Evolutionary conservation across 2,888 invertebrate genomes (phyloP), one percentile per base, ranked within the genome.

Genomic region (Ommatoiulus sabulosus): DNA sequence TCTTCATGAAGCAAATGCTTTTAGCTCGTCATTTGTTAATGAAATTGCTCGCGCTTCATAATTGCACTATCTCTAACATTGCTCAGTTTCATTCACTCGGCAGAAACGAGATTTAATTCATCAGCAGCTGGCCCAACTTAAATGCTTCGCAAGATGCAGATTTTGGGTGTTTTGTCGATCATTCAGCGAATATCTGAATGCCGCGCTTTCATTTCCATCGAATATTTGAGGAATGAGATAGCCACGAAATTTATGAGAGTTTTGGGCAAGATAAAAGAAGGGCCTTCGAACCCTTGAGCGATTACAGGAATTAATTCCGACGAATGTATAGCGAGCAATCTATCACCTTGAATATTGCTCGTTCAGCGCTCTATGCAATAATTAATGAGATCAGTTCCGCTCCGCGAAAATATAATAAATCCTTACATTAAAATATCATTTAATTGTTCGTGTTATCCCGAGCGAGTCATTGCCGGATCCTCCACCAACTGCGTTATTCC

Each of bases 281-380:
- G 57, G n/a, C 57, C 57, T 57, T 57, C 57, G 57, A 57, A 57
- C 57, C n/a, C 17, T n/a, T n/a, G 57, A 57, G 57, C n/a, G 57
- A 57, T 57, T 57, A 57, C 57, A 57, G 57, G 57, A 57, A 57
- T 57, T 57, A 57, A 57, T 57, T 57, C 57, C 57, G n/a, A 57
- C 57, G 57, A 57, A 57, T 57, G 57, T 57, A 57, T 57, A 57
- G 57, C 57, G 3, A 57, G 57, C 57, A 57, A 57, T 57, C 57
- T 57, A 57, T 57, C 57, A 57, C 57, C 57, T 57, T 57, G 7
- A 57, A 57, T 57, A 57, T 57, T 57, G n/a, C 57, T 57, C 57
- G 57, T 57, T 57, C 57, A n/a, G 57, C n/a, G 57, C 57, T 57
- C 57, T 57, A n/a, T 57, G 57, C 57, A 17, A 57, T 57, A 57